phyloP scores from a whole-genome alignment of 2,888 invertebrate species.

The Ophonus ardosiacus region DNA sequence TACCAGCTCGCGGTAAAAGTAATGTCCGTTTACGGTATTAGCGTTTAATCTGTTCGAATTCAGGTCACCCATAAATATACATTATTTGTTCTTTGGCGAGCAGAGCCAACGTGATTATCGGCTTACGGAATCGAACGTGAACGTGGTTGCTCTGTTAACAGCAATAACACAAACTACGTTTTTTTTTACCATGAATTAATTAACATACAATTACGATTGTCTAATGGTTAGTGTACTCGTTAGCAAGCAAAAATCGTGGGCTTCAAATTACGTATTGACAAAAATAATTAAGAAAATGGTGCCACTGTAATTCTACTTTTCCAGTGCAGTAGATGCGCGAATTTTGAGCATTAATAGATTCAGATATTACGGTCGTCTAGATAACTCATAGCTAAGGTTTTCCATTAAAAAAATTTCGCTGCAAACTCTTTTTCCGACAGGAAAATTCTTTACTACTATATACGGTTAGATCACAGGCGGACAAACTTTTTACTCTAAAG shows the following conservation, averaged over 20 bases:
- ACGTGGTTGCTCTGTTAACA: constrained; percentile 11
- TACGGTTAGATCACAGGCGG: no score
- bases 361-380: no score
- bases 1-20: constrained; percentile 48
- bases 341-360: no score
- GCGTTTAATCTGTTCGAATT: constrained; percentile 62
- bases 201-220: neutral
- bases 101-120: constrained; percentile 52
- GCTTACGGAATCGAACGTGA: constrained; percentile 47
- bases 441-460: no score
- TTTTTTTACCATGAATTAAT: neutral
- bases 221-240: neutral
- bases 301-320: no score
- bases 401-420: no score
- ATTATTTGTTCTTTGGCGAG: constrained; percentile 61
- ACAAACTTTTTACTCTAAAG: no score
- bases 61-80: constrained; percentile 61
- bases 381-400: no score
- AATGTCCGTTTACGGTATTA: constrained; percentile 62
- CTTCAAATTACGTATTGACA: no score
- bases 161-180: neutral
- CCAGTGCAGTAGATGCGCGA: no score
- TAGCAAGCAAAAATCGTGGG: neutral
- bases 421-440: no score
- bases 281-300: no score